Evolutionary conservation across 2,888 invertebrate species (phyloP), one percentile per base, ranked within the genome.

Genomic region (Trissolcus brochymenae): DNA sequence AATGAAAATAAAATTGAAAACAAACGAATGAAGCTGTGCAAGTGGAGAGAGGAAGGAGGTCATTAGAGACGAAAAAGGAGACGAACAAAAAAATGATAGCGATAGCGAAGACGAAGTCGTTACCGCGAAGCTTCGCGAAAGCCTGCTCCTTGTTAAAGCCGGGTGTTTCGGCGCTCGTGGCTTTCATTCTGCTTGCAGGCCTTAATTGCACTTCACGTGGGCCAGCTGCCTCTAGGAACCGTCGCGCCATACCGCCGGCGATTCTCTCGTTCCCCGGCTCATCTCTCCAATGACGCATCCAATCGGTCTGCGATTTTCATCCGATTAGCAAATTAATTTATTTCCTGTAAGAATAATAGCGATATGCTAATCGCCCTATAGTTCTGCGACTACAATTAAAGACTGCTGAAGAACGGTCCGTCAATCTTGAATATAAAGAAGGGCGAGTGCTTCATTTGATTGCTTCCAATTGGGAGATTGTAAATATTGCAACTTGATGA

Each of bases 131-230:
- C 19, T 16, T 54, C 66, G 66, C 59, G 41, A 57, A 65, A 60
- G 43, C 41, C 53, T 59, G 54, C 43, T 54, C 43, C 64, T 70
- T 65, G 68, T 71, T 70, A 68, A 51, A 59, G 59, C 62, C 68
- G 68, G 62, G 53, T 68, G 66, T 64, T 67, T 75, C 53, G 64
- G 49, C n/a, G 54, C 59, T 68, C 62, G 46, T 67, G 35, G 74
- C 40, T 67, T 67, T 64, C 64, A 25, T 64, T 68, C 54, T 51
- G 68, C 56, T 68, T 68, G 64, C 67, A 57, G 62, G 57, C 51
- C 74, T 74, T 74, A 74, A 74, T 74, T 74, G 67, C 67, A 62
- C 61, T 57, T 62, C 67, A 62, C 67, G 57, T 74, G 74, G 74
- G 62, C 74, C 74, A 74, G 74, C 74, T 74, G 74, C 57, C 50